phyloP scores from a whole-genome alignment of 2,113 vertebrate genomes.

The Ailuropoda melanoleuca region DNA sequence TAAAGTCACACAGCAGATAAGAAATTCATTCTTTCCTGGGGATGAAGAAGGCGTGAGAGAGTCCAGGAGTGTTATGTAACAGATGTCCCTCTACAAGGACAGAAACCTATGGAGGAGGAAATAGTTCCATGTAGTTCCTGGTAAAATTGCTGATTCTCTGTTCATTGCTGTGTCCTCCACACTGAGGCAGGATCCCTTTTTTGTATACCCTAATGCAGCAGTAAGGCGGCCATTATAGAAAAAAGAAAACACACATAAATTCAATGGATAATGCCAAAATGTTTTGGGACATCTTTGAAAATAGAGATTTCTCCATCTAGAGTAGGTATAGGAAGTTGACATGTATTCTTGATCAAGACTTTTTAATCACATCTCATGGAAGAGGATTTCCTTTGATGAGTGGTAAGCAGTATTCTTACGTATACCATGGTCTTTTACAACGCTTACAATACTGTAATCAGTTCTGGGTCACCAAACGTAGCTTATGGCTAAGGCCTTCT shows the following conservation, averaged over 20 bases:
- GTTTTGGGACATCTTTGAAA: background rate
- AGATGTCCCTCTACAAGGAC: background rate
- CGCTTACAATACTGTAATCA: constrained; percentile 6
- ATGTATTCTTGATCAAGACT: background rate
- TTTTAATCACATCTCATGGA: background rate
- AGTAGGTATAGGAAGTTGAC: constrained; percentile 2
- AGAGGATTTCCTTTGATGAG: constrained; percentile 3
- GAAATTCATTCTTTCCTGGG: background rate
- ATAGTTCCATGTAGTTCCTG: background rate
- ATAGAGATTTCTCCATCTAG: background rate
- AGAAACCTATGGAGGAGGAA: background rate
- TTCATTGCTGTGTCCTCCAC: background rate
- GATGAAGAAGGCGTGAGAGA: background rate
- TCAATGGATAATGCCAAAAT: constrained; percentile 6
- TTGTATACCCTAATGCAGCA: background rate
- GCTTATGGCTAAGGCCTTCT: background rate
- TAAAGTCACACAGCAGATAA: background rate
- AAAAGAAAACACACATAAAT: background rate
- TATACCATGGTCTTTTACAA: background rate
- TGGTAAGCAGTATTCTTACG: background rate
- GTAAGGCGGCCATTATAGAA: background rate
- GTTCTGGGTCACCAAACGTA: constrained; percentile 38
- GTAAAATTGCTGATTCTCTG: background rate
- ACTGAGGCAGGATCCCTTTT: background rate
- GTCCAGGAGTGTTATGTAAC: background rate